Percentiles rank a stretch among this genome's conserved stretches.
Evolutionary conservation across 1,140 invertebrate genomes (phyloP).

Genomic region (Platyura marginata): DNA sequence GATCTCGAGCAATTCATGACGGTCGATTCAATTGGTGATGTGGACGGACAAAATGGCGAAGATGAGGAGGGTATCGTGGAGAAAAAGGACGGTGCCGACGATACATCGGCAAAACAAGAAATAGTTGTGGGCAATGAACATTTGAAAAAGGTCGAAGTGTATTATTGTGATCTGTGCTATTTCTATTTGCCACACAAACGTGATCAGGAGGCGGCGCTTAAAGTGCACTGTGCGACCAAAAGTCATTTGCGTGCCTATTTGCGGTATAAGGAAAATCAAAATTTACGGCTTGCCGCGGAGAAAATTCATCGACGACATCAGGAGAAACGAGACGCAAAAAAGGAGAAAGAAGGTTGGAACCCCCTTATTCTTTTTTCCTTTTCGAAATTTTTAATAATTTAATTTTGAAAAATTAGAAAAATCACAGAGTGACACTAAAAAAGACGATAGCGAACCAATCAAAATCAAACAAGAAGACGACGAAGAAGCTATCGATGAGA

Average conservation of each 20-base stretch:
- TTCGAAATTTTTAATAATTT: too few species aligned
- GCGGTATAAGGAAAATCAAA: slow-evolving; percentile 50
- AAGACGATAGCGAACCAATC: slow-evolving; percentile 7
- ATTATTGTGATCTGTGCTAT: slow-evolving; percentile 54
- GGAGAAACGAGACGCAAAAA: slow-evolving; percentile 24
- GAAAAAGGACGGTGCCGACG: slow-evolving; percentile 32
- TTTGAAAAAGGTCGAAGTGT: slow-evolving; percentile 51
- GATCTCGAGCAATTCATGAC: slow-evolving; percentile 70
- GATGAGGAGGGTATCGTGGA: slow-evolving; percentile 17
- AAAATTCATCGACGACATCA: slow-evolving; percentile 34
- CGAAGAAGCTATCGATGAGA: slow-evolving; percentile 30
- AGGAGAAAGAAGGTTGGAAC: slow-evolving; percentile 11
- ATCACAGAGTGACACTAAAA: slow-evolving; percentile 8
- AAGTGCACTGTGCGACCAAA: slow-evolving; percentile 48
- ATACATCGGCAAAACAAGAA: slow-evolving; percentile 38
- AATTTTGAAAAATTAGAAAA: slow-evolving; percentile 5
- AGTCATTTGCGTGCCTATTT: slow-evolving; percentile 52
- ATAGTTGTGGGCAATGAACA: slow-evolving; percentile 57
- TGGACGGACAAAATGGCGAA: slow-evolving; percentile 39
- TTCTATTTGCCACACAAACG: slow-evolving; percentile 43
- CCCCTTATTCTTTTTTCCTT: too few species aligned
- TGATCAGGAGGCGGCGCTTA: slow-evolving; percentile 38
- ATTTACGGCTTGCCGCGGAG: slow-evolving; percentile 43
- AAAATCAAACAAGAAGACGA: slow-evolving; percentile 13
- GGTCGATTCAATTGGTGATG: slow-evolving; percentile 65